A percentile compares a stretch with the other conserved stretches of the same genome.
Conservation (phyloP, 1,140 invertebrate genomes). For the Drosophila dunni region DNA sequence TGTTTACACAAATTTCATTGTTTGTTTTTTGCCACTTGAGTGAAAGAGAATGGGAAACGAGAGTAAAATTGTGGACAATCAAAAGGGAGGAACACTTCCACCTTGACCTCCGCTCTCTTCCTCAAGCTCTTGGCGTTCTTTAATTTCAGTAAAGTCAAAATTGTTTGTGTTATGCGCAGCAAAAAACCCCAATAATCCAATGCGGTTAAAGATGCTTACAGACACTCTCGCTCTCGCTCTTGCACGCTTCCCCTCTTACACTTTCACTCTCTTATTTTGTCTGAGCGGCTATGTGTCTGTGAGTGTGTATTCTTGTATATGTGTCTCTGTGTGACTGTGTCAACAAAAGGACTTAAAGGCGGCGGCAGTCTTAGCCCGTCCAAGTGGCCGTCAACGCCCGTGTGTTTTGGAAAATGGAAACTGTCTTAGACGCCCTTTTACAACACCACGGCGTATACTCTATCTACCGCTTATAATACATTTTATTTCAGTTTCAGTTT, state of each 20-base stretch:
- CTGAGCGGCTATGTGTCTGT: slow-evolving; percentile 25
- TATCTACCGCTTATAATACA: not conserved
- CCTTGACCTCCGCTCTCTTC: not conserved
- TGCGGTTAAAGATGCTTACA: slow-evolving; percentile 52
- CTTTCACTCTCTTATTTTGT: slow-evolving; percentile 1
- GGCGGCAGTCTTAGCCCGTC: slow-evolving; percentile 26
- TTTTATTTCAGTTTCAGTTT: not conserved
- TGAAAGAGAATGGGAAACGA: slow-evolving; percentile 21
- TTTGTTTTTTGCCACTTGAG: slow-evolving; percentile 48
- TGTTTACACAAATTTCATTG: slow-evolving; percentile 64
- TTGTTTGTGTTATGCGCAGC: slow-evolving; percentile 47
- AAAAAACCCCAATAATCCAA: slow-evolving; percentile 64
- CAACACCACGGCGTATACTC: slow-evolving; percentile 11
- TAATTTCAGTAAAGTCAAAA: slow-evolving; percentile 66
- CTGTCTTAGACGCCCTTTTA: not conserved
- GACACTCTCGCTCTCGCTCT: slow-evolving; percentile 2
- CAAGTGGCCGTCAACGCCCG: slow-evolving; percentile 37
- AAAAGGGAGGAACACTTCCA: slow-evolving; percentile 4
- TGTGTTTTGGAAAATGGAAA: slow-evolving; percentile 10
- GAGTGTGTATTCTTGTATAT: slow-evolving; percentile 4
- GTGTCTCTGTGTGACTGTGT: slow-evolving; percentile 31
- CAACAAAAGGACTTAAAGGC: slow-evolving; percentile 56
- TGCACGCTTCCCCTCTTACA: not conserved
- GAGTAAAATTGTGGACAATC: slow-evolving; percentile 39
- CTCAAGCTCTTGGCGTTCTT: slow-evolving; percentile 20